Base-by-base conservation (phyloP, 2,888 invertebrate genomes). In the Eupithecia dodoneata region DNA sequence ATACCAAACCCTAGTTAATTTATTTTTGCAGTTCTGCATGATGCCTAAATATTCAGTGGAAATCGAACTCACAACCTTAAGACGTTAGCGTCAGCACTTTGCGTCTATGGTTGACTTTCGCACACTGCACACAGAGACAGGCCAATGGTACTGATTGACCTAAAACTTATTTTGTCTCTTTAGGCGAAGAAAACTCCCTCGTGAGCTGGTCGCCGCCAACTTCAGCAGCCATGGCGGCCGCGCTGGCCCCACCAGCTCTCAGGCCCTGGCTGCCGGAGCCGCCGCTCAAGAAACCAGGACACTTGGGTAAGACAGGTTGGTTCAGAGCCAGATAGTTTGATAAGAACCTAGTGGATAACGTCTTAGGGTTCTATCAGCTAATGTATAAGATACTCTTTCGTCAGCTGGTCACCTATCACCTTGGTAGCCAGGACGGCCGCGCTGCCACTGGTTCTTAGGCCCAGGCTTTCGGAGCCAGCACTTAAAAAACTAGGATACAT, bases 361-460 rank as follows among this genome's bases (percentile, higher is more conserved):
- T 30, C 42, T 66, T 15, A 42, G 66, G 2, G 4, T 41, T 65
- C 18, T 6, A 59, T 59, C 3, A 59, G n/a, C 3, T 9, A 59
- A 12, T 55, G 18, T 59, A 18, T 59, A 18, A n/a, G 52, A 52
- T 5, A 93, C 59, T 96, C 96, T 0, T 93, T 96, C 1, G 91
- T 96, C 0, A 93, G 96, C 44, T 96, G 96, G 93, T 93, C 96
- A 0, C 94, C 95, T 0, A 96, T 96, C 0, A 90, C 94, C 0
- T 94, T 95, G 4, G 96, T 96, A 55, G 96, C 96, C 2, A 87
- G 96, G 81, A 96, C 96, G 2, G 96, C 96, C 0, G 96, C 96
- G 0, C 87, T 96, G 9, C 0, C 96, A 96, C 96, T 96, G 4
- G 95, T 96, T 0, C 87, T 94, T 0, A 83, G 91, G 70, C 94